phyloP scores from a whole-genome alignment of 2,113 vertebrate genomes.

The Heteronetta atricapilla region DNA sequence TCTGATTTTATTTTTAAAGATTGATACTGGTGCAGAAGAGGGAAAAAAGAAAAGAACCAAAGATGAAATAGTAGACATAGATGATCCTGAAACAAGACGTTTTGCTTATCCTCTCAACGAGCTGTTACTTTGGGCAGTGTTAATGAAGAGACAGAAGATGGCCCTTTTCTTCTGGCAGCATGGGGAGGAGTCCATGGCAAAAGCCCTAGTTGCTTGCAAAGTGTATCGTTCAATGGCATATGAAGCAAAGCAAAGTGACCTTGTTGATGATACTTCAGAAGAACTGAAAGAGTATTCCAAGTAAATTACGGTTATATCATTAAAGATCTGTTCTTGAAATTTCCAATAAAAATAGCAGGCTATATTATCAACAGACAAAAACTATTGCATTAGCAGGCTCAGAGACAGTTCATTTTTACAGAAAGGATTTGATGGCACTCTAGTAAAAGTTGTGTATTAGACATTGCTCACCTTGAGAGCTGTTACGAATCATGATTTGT shows the following conservation, averaged over 20 bases:
- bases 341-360: not conserved
- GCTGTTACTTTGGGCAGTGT: constrained; percentile 94
- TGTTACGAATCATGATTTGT: not conserved
- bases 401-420: not conserved
- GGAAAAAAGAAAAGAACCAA: constrained; percentile 93
- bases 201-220: constrained; percentile 96
- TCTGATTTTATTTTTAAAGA: constrained; percentile 65
- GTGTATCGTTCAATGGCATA: constrained; percentile 95
- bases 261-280: constrained; percentile 96
- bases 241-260: constrained; percentile 97
- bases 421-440: not conserved
- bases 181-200: constrained; percentile 98
- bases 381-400: not conserved
- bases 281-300: constrained; percentile 96
- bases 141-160: constrained; percentile 99
- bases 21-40: constrained; percentile 84
- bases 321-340: not conserved
- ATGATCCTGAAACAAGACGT: constrained; percentile 93
- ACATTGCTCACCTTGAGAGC: not conserved
- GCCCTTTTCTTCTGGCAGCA: constrained; percentile 99
- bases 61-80: constrained; percentile 97
- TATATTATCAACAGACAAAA: not conserved
- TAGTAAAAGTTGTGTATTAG: not conserved
- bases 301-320: constrained; percentile 69
- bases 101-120: constrained; percentile 98